phyloP scores from a whole-genome alignment of 2,888 invertebrate species.

The Epirrhoe tristata region DNA sequence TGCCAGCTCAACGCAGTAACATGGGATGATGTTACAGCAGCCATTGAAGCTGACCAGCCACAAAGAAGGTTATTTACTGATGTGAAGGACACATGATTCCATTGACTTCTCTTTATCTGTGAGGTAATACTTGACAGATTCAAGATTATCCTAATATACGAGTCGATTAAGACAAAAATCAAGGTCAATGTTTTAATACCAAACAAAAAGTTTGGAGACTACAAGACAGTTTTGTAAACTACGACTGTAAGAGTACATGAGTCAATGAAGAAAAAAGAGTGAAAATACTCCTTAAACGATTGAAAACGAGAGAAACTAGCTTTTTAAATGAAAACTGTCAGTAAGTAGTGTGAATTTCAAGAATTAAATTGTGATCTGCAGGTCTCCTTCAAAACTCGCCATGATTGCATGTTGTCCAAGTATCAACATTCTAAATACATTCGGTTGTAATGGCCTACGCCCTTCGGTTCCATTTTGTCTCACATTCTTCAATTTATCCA shows the following conservation, averaged over 20 bases:
- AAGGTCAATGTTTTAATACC: neutral
- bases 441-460: neutral
- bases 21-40: conserved; percentile 49
- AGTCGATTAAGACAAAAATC: conserved; percentile 1
- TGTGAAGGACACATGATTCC: conserved; percentile 40
- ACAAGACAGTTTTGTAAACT: neutral
- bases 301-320: no score
- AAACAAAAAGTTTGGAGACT: neutral
- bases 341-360: no score
- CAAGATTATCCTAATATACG: conserved; percentile 22
- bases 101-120: conserved; percentile 47
- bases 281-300: no score
- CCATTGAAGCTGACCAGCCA: conserved; percentile 43
- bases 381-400: no score
- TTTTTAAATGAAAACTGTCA: no score
- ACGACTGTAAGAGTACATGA: no score
- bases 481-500: conserved; percentile 29
- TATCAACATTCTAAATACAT: no score
- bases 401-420: no score
- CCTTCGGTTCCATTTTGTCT: conserved; percentile 19
- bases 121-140: conserved; percentile 40
- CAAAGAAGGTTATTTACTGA: conserved; percentile 53
- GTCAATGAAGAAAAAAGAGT: no score
- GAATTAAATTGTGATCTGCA: no score
- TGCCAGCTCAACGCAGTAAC: conserved; percentile 58